Percentiles rank a stretch among this genome's conserved stretches.
phyloP scores from a whole-genome alignment of 2,888 invertebrate species.

The Drosophila macrospina region DNA sequence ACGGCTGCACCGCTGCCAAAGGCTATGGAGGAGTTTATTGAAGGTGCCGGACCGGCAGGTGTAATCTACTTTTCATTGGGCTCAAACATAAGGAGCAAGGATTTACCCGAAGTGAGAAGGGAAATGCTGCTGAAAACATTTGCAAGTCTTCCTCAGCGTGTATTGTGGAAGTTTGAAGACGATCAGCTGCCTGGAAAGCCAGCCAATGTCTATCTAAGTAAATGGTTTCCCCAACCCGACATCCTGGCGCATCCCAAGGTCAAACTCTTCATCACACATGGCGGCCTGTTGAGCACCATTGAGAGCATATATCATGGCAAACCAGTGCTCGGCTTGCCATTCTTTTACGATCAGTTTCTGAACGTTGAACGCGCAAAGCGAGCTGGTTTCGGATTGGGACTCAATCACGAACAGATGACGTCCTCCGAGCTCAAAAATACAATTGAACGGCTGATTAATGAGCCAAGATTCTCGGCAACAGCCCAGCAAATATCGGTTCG shows the following conservation, averaged over 20 bases:
- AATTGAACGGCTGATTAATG: conserved; percentile 64
- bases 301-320: conserved; percentile 86
- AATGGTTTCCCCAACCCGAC: conserved; percentile 86
- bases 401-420: conserved; percentile 82
- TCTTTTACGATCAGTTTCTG: conserved; percentile 86
- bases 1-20: conserved; percentile 73
- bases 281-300: conserved; percentile 85
- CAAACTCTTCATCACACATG: conserved; percentile 86
- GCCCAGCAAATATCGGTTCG: conserved; percentile 70
- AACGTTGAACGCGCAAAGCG: conserved; percentile 85
- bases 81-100: conserved; percentile 79
- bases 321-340: conserved; percentile 86
- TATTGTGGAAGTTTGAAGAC: conserved; percentile 85
- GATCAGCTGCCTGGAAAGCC: conserved; percentile 76
- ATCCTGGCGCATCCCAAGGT: conserved; percentile 85
- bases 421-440: conserved; percentile 71
- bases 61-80: conserved; percentile 86
- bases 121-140: conserved; percentile 66
- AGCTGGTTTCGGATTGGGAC: conserved; percentile 84
- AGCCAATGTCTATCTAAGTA: conserved; percentile 79
- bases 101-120: conserved; percentile 66
- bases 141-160: conserved; percentile 70
- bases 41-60: conserved; percentile 84
- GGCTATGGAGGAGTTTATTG: conserved; percentile 83
- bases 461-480: conserved; percentile 57